These are phyloP conservation scores for Chaetodon auriga DNA, from an alignment of 2,113 vertebrate species.

Conservation along the genomic window DNA sequence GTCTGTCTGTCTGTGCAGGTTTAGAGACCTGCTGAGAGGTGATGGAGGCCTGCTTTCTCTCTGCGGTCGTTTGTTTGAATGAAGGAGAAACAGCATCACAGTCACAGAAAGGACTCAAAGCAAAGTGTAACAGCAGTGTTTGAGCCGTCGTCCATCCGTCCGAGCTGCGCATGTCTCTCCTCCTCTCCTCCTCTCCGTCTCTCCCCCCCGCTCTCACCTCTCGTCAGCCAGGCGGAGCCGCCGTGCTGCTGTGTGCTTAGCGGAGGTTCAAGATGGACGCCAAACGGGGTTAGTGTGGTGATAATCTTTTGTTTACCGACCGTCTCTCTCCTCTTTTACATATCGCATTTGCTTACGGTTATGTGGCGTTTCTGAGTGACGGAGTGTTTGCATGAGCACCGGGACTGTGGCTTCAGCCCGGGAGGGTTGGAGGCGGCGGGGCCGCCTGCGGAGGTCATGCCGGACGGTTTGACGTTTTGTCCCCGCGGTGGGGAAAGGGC, in stretches of 20 bases:
- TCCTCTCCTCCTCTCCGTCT: not conserved
- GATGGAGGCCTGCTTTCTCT: too few relatives aligned
- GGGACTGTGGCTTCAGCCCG: not conserved
- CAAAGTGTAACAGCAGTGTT: too few relatives aligned
- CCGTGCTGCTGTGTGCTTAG: conserved; percentile 64
- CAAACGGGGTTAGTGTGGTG: conserved; percentile 87
- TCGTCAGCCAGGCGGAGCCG: conserved; percentile 40
- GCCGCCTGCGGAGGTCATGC: conserved; percentile 65
- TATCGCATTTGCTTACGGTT: not conserved
- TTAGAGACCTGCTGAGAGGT: too few relatives aligned
- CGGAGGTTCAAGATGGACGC: conserved; percentile 91
- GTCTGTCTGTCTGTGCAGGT: too few relatives aligned
- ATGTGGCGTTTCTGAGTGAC: not conserved
- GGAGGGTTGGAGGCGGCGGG: not conserved
- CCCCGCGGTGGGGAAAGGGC: not conserved
- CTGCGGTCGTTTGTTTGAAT: too few relatives aligned
- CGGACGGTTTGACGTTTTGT: conserved; percentile 48
- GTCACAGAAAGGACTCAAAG: too few relatives aligned
- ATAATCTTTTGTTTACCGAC: conserved; percentile 52
- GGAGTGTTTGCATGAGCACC: not conserved
- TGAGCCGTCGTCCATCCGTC: not conserved
- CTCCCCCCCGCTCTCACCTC: not conserved
- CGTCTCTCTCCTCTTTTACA: not conserved
- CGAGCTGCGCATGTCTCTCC: conserved; percentile 61
- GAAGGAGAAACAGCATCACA: too few relatives aligned